Conservation (phyloP, 2,888 invertebrate genomes). For the Drosophila melanosoma region DNA sequence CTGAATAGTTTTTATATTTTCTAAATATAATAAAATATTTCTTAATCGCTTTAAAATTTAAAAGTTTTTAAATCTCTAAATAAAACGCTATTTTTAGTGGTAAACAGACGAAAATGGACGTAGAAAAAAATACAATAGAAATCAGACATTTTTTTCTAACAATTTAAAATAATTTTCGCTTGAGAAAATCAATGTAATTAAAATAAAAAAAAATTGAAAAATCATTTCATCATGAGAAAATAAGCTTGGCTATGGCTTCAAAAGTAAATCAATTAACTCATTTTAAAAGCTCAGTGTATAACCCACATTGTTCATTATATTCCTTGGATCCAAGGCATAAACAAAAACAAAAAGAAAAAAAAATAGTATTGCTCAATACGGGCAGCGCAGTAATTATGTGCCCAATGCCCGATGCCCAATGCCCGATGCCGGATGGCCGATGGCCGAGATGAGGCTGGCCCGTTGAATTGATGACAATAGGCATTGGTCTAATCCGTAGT, state of each 20-base stretch:
- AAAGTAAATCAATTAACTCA: neutral
- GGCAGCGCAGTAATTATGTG: constrained; percentile 44
- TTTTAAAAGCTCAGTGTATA: neutral
- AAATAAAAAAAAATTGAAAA: neutral
- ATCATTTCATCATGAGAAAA: neutral
- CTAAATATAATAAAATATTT: neutral
- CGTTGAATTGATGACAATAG: constrained; percentile 51
- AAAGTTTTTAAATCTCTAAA: neutral
- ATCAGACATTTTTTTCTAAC: neutral
- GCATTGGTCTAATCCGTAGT: constrained; percentile 46
- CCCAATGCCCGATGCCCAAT: constrained; percentile 18
- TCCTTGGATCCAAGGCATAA: constrained; percentile 12
- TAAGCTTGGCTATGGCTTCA: neutral
- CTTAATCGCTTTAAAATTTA: neutral
- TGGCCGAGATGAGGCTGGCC: neutral
- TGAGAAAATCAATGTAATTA: neutral
- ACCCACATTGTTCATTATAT: constrained; percentile 44
- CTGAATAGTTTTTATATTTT: neutral
- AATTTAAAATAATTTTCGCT: neutral
- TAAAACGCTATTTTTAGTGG: no score
- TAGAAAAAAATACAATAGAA: neutral
- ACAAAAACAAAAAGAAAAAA: constrained; percentile 7
- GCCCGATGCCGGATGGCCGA: no score
- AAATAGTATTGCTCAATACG: constrained; percentile 12
- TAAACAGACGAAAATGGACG: no score